Evolutionary conservation across 2,888 invertebrate species (phyloP).

Genomic region (Lasioglossum leucozonium): DNA sequence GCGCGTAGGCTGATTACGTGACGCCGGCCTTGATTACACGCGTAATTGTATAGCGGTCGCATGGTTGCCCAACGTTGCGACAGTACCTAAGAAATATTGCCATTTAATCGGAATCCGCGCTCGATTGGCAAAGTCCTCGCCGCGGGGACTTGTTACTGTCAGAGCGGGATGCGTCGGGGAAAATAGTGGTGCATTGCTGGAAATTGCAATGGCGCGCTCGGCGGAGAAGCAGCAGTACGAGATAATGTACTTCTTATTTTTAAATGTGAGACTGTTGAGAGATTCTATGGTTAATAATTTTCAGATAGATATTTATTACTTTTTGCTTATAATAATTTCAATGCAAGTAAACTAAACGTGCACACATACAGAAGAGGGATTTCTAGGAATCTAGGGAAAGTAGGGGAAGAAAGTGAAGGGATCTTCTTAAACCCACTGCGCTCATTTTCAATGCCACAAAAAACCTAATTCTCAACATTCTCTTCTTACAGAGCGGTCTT

Average conservation of each 20-base stretch:
- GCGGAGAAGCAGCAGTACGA: background rate
- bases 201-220: background rate
- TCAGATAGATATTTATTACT: background rate
- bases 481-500: constrained; percentile 85
- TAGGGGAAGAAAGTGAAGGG: background rate
- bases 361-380: no score
- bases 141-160: background rate
- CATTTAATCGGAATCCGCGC: background rate
- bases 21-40: constrained; percentile 57
- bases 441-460: background rate
- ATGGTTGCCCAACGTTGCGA: constrained; percentile 31
- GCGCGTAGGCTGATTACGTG: constrained; percentile 59
- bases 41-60: constrained; percentile 42
- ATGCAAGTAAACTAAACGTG: background rate
- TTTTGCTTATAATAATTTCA: background rate
- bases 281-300: background rate
- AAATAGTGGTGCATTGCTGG: background rate
- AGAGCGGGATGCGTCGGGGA: background rate
- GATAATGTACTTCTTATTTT: background rate
- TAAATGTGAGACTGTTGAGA: background rate
- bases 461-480: background rate
- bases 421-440: background rate
- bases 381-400: no score
- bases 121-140: background rate
- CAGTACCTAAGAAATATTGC: background rate